Evolutionary conservation across 2,113 vertebrate species (phyloP), one percentile per base, ranked within the genome.

Genomic region (Cyanistes caeruleus): DNA sequence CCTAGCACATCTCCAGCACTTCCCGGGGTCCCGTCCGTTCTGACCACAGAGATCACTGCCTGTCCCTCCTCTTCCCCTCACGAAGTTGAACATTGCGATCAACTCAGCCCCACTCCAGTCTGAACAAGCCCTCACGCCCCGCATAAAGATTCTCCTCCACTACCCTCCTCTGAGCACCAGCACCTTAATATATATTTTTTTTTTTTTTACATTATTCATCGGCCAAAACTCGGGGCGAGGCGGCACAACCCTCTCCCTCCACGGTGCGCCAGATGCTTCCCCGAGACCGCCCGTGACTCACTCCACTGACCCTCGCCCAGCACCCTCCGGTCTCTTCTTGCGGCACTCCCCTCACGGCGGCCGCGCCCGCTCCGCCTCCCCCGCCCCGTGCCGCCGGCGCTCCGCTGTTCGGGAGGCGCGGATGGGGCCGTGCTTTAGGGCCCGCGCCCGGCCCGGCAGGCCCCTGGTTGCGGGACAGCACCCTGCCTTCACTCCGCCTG

Each of bases 211-310:
- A 22, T 17, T 30, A 49, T 49, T 60, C 24, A 12, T 30, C 12
- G 6, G 25, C 8, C 52, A 13, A 33, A 44, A 31, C 19, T 41
- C 41, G 5, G 5, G 7, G 6, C 4, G 30, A 56, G 30, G 24
- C 19, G 6, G 5, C n/a, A 30, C 30, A 33, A 48, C 28, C 22
- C 33, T 11, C 21, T 31, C 13, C 25, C 46, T 23, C 18, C 58
- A 14, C 3, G 11, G 22, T 5, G 18, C 27, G 11, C 58, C 18
- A 1, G 1, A 15, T 0, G 2, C 10, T 30, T 30, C 55, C 46
- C 37, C 30, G 0, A 15, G 1, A 55, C 5, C 28, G 8, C 28
- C 3, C 6, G 4, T 17, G 0, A 12, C 17, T 16, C 53, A 2
- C 44, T 2, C 15, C 28, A 0, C 18, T 2, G 43, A 43, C 28